Conservation (phyloP, 1,140 invertebrate genomes). For the Bicyclus anynana region DNA sequence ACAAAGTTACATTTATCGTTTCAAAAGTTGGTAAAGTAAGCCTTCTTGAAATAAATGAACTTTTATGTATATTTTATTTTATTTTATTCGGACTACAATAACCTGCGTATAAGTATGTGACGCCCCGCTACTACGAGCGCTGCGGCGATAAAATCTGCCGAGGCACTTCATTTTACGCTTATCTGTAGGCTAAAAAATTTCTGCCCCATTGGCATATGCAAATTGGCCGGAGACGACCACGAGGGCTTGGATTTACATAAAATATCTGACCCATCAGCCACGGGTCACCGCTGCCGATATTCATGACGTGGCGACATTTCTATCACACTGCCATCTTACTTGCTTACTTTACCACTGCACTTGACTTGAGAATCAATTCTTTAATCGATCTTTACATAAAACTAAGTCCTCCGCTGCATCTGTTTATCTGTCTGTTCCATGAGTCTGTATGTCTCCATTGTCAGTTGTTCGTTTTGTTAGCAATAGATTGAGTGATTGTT, state of each 20-base stretch:
- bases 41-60: too few species aligned
- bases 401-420: too few species aligned
- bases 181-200: conserved; percentile 39
- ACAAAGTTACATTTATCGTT: too few species aligned
- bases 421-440: too few species aligned
- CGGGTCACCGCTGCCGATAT: conserved; percentile 32
- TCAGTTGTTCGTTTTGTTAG: too few species aligned
- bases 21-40: too few species aligned
- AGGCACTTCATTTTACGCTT: conserved; percentile 36
- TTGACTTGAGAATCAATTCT: too few species aligned
- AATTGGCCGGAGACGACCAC: conserved; percentile 36
- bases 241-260: conserved; percentile 42
- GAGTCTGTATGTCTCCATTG: too few species aligned
- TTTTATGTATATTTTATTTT: not conserved
- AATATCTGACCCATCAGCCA: conserved; percentile 39
- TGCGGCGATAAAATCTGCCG: conserved; percentile 8
- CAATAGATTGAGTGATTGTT: too few species aligned
- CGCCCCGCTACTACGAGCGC: not conserved
- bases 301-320: conserved; percentile 25
- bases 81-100: not conserved
- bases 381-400: too few species aligned
- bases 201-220: conserved; percentile 43
- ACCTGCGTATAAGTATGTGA: not conserved
- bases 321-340: not conserved
- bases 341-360: too few species aligned